Percentiles rank a stretch among this genome's conserved stretches.
These are phyloP conservation scores for Gastrophysa polygoni DNA, from an alignment of 2,888 invertebrate genomes.

Conservation along the genomic window DNA sequence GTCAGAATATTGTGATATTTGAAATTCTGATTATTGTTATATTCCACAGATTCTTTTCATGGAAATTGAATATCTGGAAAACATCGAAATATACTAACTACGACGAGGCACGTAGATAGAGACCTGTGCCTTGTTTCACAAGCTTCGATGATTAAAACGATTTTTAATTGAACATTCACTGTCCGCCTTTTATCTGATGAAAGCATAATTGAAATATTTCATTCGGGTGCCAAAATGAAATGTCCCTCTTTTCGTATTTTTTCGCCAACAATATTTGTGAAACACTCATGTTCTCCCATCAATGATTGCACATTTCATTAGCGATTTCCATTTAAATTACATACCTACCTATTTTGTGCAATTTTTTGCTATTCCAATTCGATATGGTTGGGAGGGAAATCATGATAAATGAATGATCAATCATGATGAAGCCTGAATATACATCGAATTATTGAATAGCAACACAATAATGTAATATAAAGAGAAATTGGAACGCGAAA, in stretches of 20 bases:
- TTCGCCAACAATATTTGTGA: constrained; percentile 22
- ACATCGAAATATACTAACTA: too few relatives aligned
- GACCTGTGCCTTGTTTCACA: neutral
- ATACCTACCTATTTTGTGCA: constrained; percentile 17
- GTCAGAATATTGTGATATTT: too few relatives aligned
- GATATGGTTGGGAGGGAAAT: neutral
- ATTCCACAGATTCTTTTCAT: too few relatives aligned
- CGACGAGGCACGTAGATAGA: neutral
- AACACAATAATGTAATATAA: too few relatives aligned
- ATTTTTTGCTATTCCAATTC: neutral
- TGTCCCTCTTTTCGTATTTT: constrained; percentile 18
- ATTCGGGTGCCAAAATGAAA: neutral
- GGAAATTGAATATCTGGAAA: too few relatives aligned
- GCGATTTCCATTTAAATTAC: constrained; percentile 34
- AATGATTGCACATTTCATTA: constrained; percentile 33
- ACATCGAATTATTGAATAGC: too few relatives aligned
- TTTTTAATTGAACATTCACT: neutral
- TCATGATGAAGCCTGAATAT: too few relatives aligned
- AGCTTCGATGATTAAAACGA: neutral
- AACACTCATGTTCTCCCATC: constrained; percentile 34
- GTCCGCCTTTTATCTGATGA: neutral
- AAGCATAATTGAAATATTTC: neutral
- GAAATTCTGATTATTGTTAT: too few relatives aligned
- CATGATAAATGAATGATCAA: neutral
- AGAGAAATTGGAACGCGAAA: too few relatives aligned